These are phyloP conservation scores for Nerophis lumbriciformis DNA, from an alignment of 2,113 vertebrate species.

Conservation along the genomic window DNA sequence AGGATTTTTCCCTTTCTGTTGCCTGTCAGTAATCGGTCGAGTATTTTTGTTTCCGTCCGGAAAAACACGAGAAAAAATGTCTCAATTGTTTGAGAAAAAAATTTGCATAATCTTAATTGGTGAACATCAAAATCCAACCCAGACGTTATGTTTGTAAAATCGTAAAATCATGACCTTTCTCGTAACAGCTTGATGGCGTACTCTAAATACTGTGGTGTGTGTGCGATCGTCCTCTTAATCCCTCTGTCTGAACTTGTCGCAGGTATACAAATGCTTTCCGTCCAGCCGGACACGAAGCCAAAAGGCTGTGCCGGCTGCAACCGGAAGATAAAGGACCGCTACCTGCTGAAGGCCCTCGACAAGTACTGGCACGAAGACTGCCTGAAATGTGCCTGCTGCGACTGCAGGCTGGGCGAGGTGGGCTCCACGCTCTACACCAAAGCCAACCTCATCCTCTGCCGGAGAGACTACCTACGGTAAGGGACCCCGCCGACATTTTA, in stretches of 20 bases:
- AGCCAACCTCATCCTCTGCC: conserved; percentile 97
- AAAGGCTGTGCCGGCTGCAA: conserved; percentile 99
- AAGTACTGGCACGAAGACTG: conserved; percentile 99
- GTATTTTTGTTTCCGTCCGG: too few relatives aligned
- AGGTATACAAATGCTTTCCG: conserved; percentile 99
- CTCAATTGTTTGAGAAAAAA: too few relatives aligned
- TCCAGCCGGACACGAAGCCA: conserved; percentile 99
- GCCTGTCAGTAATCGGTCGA: too few relatives aligned
- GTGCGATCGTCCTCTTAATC: not conserved
- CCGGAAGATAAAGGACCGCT: conserved; percentile 98
- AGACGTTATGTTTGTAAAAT: too few relatives aligned
- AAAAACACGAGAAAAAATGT: too few relatives aligned
- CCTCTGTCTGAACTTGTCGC: conserved; percentile 5
- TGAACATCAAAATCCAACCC: too few relatives aligned
- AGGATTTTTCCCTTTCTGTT: too few relatives aligned
- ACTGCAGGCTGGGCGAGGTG: conserved; percentile 95
- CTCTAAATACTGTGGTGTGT: not conserved
- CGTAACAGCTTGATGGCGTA: too few relatives aligned
- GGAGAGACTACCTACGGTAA: conserved; percentile 96
- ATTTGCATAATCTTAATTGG: too few relatives aligned
- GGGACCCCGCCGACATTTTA: conserved; percentile 18
- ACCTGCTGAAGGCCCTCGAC: conserved; percentile 95
- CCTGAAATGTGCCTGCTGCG: conserved; percentile 96
- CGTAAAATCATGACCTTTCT: too few relatives aligned
- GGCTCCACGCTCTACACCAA: conserved; percentile 98